phyloP scores from a whole-genome alignment of 1,140 invertebrate species.

The Meloidogyne chitwoodi region DNA sequence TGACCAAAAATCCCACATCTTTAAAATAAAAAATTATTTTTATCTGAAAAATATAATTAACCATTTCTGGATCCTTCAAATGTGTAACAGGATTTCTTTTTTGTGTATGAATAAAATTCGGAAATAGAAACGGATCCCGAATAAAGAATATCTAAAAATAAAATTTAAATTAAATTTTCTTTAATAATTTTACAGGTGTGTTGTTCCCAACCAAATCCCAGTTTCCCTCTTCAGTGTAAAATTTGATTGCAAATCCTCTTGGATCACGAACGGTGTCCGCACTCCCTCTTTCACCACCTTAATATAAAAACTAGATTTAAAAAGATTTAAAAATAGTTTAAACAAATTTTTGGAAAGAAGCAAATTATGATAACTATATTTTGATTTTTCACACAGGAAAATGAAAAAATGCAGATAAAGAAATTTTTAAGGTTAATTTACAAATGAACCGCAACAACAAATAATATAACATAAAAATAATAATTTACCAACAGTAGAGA shows the following conservation, averaged over 20 bases:
- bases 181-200: slow-evolving; percentile 67
- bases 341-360: too few species aligned
- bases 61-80: slow-evolving; percentile 72
- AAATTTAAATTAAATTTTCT: background rate
- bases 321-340: too few species aligned
- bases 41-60: background rate
- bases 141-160: slow-evolving; percentile 79
- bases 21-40: slow-evolving; percentile 57
- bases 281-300: slow-evolving; percentile 73
- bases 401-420: too few species aligned
- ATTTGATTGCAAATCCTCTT: slow-evolving; percentile 87
- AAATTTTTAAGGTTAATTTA: too few species aligned
- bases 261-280: slow-evolving; percentile 75
- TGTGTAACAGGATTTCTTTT: slow-evolving; percentile 90
- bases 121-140: slow-evolving; percentile 83
- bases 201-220: slow-evolving; percentile 90
- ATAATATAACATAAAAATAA: background rate
- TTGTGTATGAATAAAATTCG: slow-evolving; percentile 84
- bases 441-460: too few species aligned
- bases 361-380: too few species aligned
- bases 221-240: slow-evolving; percentile 90
- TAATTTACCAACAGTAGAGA: slow-evolving; percentile 74
- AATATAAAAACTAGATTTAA: background rate
- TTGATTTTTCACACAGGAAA: too few species aligned
- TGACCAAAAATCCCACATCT: slow-evolving; percentile 90